phyloP scores from a whole-genome alignment of 2,888 invertebrate genomes.

The Melitaea athalia region DNA sequence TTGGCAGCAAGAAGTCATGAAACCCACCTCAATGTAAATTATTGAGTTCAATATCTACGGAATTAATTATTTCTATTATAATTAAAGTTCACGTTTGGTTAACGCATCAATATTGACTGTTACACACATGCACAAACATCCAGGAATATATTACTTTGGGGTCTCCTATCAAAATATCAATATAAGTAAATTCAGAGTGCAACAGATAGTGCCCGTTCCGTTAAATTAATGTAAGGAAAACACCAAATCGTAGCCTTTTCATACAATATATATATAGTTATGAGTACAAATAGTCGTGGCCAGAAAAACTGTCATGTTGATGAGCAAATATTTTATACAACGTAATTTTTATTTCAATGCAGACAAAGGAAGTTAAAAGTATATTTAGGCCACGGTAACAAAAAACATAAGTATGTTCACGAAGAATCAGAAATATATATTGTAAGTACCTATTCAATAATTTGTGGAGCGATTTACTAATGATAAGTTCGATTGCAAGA shows the following conservation, averaged over 20 bases:
- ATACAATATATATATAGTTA: constrained; percentile 35
- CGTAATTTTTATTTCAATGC: constrained; percentile 29
- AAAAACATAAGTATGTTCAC: neutral
- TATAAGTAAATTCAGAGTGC: constrained; percentile 46
- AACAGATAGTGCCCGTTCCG: constrained; percentile 51
- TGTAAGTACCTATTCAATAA: too few relatives aligned
- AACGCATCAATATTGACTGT: constrained; percentile 60
- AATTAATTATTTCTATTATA: constrained; percentile 54
- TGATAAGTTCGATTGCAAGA: too few relatives aligned
- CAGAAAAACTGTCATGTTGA: constrained; percentile 37
- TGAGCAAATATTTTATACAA: constrained; percentile 44
- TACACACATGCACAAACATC: constrained; percentile 67
- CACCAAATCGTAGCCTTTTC: constrained; percentile 75
- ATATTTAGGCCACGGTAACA: constrained; percentile 23
- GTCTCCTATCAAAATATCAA: constrained; percentile 60
- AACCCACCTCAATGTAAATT: constrained; percentile 51
- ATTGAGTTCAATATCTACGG: constrained; percentile 44
- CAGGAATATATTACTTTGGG: constrained; percentile 61
- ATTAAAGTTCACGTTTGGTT: constrained; percentile 48
- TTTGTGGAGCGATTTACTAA: too few relatives aligned
- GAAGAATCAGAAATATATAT: too few relatives aligned
- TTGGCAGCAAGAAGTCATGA: constrained; percentile 41
- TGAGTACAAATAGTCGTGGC: constrained; percentile 40
- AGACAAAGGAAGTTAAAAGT: constrained; percentile 14
- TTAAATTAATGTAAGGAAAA: constrained; percentile 70